Base-by-base conservation (phyloP, 2,888 invertebrate genomes). In the Ophion costatus region DNA sequence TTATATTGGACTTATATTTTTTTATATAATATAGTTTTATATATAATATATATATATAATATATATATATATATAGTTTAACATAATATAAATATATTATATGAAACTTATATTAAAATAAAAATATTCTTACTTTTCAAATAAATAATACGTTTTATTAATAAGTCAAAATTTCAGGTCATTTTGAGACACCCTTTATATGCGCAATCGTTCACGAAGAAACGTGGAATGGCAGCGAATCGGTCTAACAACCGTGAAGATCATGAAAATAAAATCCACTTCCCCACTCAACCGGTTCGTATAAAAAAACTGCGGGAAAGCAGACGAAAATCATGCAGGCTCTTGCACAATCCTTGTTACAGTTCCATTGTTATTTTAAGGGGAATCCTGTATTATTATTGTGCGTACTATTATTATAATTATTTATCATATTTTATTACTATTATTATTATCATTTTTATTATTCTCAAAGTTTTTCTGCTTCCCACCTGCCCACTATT, bases 211-310 rank as follows among this genome's bases (percentile, higher is more conserved):
- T 45, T n/a, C 67, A 45, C 24, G 42, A 42, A 20, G 67, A 11
- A 51, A 51, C 4, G 45, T 24, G 7, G 69, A 51, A 69, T 24
- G 17, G 17, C 14, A 51, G 11, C 51, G 51, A 69, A 69, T 45
- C 51, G 69, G 69, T 51, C 20, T 69, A 69, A 5, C 17, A 45
- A 9, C 51, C 51, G 45, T 51, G 69, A 69, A 24, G 24, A 69
- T 69, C 29, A 14, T 51, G 24, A 51, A 69, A 69, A 51, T 24
- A 45, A 69, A 51, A 51, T 5, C 51, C 9, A 51, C 24, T 29
- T n/a, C 17, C 11, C 17, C 17, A 22, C 17, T 9, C 7, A 4
- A 20, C 69, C 9, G 11, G 51, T 24, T 6, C 24, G 29, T 7
- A 10, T 24, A 51, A 6, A 22, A 22, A 24, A 51, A 51, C 20